A percentile compares a stretch with the other conserved stretches of the same genome.
phyloP scores from a whole-genome alignment of 2,113 vertebrate genomes.

The Lophius piscatorius region DNA sequence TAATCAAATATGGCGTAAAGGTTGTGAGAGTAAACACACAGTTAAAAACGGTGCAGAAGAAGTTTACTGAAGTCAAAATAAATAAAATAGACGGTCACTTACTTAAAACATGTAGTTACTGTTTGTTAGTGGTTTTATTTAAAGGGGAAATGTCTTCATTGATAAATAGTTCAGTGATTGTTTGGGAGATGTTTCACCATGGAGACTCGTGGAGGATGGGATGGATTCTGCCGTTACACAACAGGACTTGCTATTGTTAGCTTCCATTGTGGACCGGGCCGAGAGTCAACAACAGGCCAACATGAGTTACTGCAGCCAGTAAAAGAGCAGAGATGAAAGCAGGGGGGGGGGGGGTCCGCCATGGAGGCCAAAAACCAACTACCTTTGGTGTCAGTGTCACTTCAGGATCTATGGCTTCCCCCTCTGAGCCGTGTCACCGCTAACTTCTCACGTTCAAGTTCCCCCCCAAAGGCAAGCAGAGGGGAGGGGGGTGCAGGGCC shows the following conservation, averaged over 20 bases:
- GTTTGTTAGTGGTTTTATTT: too few species aligned
- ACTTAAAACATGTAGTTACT: too few species aligned
- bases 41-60: too few species aligned
- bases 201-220: constrained; percentile 2
- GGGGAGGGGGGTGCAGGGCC: too few species aligned
- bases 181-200: constrained; percentile 1
- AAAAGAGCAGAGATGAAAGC: constrained; percentile 33
- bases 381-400: constrained; percentile 51
- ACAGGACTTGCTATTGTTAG: constrained; percentile 18
- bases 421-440: constrained; percentile 10
- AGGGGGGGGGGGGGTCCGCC: constrained; percentile 28
- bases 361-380: constrained; percentile 39
- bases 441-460: constrained; percentile 34
- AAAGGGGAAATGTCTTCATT: too few species aligned
- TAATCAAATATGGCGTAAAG: too few species aligned
- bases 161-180: too few species aligned
- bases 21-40: too few species aligned
- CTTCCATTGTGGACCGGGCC: constrained; percentile 24
- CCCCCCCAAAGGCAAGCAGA: constrained; percentile 6
- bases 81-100: too few species aligned
- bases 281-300: constrained; percentile 8
- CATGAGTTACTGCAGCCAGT: constrained; percentile 40
- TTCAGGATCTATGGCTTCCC: constrained; percentile 46
- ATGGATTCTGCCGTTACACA: not conserved
- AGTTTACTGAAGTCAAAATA: too few species aligned